These are phyloP conservation scores for Phania funesta DNA, from an alignment of 2,888 invertebrate species.

Conservation along the genomic window DNA sequence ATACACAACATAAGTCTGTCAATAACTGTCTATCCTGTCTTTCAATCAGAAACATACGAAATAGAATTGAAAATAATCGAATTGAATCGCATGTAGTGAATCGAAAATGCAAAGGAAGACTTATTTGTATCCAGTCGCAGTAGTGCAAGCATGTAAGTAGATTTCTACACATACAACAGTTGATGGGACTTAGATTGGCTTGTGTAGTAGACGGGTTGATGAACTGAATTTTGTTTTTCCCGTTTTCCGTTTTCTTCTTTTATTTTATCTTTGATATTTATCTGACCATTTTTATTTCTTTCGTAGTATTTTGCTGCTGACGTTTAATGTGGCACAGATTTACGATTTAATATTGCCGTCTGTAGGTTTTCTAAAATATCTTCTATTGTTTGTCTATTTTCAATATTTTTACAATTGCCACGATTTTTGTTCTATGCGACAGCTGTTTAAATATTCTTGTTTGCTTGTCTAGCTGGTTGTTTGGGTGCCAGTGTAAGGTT, in stretches of 20 bases:
- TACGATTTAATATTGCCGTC: neutral
- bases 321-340: neutral
- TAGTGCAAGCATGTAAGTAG: neutral
- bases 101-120: conserved; percentile 13
- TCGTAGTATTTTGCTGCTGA: neutral
- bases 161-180: neutral
- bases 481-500: neutral
- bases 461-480: neutral
- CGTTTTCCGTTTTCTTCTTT: neutral
- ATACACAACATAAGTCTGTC: conserved; percentile 62
- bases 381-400: neutral
- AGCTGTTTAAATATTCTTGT: neutral
- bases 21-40: conserved; percentile 64
- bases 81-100: conserved; percentile 27
- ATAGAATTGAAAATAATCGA: conserved; percentile 48
- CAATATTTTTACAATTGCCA: neutral
- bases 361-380: neutral
- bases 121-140: neutral
- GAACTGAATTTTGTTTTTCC: conserved; percentile 50
- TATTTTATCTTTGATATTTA: conserved; percentile 8
- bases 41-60: conserved; percentile 55
- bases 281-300: conserved; percentile 7
- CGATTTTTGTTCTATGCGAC: neutral
- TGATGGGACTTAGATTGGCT: conserved; percentile 33
- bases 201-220: conserved; percentile 44